Conservation (phyloP, 2,797 vertebrate species). For the Artibeus jamaicensis region DNA sequence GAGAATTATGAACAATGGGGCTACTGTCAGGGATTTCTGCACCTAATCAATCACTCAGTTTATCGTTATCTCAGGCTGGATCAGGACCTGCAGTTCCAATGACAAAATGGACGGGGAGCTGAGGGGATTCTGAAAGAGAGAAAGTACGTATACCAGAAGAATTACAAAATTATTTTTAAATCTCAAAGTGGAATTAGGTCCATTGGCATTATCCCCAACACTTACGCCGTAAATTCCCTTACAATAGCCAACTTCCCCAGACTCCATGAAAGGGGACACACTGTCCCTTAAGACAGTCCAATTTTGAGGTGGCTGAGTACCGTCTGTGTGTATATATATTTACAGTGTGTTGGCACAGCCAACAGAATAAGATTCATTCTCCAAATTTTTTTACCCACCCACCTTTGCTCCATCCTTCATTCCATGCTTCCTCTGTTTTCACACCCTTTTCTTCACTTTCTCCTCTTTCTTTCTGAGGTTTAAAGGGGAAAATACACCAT, state of each 20-base stretch:
- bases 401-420: neutral
- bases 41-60: conserved; percentile 19
- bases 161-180: conserved; percentile 6
- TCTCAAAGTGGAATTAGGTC: neutral
- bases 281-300: neutral
- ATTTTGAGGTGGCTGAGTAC: neutral
- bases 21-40: neutral
- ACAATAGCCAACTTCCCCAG: neutral
- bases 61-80: neutral
- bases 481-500: neutral
- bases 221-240: neutral
- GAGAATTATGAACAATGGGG: neutral
- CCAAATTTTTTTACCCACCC: neutral
- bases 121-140: neutral
- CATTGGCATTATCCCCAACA: neutral
- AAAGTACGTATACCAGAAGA: neutral
- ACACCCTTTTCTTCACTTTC: neutral
- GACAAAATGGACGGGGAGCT: neutral
- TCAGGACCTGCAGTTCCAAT: neutral
- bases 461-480: neutral
- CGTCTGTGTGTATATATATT: neutral
- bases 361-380: neutral
- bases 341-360: neutral
- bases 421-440: neutral
- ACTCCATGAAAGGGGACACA: neutral